Evolutionary conservation across 2,113 vertebrate species (phyloP).

Genomic region (Emydocephalus ijimae): DNA sequence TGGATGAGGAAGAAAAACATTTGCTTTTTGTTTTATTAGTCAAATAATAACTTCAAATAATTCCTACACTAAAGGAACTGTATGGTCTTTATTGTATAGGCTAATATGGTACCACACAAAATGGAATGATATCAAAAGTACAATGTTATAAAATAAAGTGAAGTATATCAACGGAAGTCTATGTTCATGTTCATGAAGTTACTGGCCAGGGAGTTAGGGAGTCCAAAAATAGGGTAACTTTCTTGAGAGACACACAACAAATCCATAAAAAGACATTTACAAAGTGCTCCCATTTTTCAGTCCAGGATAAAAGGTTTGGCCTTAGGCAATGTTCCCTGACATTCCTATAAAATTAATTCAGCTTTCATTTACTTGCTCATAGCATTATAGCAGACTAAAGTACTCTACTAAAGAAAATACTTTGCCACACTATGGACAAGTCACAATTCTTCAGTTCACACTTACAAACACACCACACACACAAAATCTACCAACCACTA

Average conservation of each 20-base stretch:
- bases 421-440: not conserved
- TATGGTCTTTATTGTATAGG: not conserved
- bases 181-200: not conserved
- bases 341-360: conserved; percentile 57
- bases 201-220: not conserved
- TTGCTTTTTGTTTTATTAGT: not conserved
- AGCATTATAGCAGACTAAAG: conserved; percentile 8
- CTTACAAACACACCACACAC: not conserved
- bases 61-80: not conserved
- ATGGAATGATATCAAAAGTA: not conserved
- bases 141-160: not conserved
- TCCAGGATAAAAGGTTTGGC: conserved; percentile 41
- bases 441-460: not conserved
- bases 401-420: not conserved
- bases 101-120: not conserved
- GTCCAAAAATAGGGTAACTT: not conserved
- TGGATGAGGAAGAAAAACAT: not conserved
- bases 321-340: conserved; percentile 41
- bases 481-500: not conserved
- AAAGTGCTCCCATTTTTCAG: conserved; percentile 44
- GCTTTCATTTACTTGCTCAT: conserved; percentile 36
- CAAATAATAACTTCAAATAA: not conserved
- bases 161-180: not conserved
- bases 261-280: conserved; percentile 37
- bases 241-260: conserved; percentile 35